Evolutionary conservation across 2,113 vertebrate genomes (phyloP).

Genomic region (Spilogale gracilis): DNA sequence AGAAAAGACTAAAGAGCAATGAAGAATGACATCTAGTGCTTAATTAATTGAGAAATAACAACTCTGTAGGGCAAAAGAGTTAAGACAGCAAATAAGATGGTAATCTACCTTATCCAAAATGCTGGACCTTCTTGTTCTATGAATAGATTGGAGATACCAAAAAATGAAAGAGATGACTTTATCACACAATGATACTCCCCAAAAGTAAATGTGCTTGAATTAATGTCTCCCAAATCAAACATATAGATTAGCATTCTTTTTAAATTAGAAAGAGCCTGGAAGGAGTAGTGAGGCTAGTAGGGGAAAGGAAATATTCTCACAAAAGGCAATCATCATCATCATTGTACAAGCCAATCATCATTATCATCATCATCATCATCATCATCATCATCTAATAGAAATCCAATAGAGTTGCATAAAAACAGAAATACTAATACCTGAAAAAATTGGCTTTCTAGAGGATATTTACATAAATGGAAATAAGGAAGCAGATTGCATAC

Average conservation of each 20-base stretch:
- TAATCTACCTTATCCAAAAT: neutral
- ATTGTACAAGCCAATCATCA: neutral
- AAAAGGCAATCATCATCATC: neutral
- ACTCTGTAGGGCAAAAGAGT: neutral
- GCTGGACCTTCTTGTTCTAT: neutral
- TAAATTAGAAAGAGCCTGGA: neutral
- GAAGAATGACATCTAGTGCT: neutral
- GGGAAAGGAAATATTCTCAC: neutral
- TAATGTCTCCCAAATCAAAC: neutral
- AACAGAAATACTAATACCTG: slow-evolving; percentile 9
- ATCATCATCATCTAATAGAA: neutral
- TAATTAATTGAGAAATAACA: neutral
- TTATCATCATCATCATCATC: neutral
- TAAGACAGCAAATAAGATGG: neutral
- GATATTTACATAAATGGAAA: slow-evolving; percentile 55
- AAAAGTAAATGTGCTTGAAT: neutral
- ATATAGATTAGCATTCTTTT: neutral
- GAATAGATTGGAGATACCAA: neutral
- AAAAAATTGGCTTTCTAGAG: slow-evolving; percentile 59
- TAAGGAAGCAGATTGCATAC: neutral
- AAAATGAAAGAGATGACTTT: neutral
- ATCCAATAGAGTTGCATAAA: slow-evolving; percentile 39
- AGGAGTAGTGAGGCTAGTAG: neutral
- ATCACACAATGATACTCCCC: neutral
- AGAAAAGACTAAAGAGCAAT: neutral